phyloP scores from a whole-genome alignment of 2,797 vertebrate species.

The Danio aesculapii region DNA sequence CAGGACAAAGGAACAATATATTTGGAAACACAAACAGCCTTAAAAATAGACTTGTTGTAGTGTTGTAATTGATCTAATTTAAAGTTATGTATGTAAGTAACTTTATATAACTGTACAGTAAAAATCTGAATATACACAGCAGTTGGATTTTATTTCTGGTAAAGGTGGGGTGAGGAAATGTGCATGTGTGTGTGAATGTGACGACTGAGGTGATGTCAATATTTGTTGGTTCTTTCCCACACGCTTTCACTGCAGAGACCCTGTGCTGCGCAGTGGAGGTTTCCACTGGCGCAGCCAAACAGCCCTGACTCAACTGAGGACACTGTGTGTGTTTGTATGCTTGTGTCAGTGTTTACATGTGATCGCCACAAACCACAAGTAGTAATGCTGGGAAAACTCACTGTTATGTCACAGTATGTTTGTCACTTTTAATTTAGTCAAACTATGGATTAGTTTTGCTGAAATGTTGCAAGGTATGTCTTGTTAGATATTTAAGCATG shows the following conservation, averaged over 20 bases:
- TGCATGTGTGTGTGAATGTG: slow-evolving; percentile 24
- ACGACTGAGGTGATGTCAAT: slow-evolving; percentile 45
- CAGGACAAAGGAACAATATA: too few relatives aligned
- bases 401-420: slow-evolving; percentile 32
- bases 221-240: slow-evolving; percentile 54
- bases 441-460: neutral
- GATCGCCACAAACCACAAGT: slow-evolving; percentile 26
- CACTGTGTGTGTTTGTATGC: slow-evolving; percentile 49
- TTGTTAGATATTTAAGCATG: too few relatives aligned
- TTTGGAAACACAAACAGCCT: too few relatives aligned
- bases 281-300: slow-evolving; percentile 45
- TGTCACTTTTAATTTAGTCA: slow-evolving; percentile 22
- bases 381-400: slow-evolving; percentile 35
- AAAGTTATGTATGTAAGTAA: too few relatives aligned
- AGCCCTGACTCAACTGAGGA: slow-evolving; percentile 45
- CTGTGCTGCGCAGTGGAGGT: slow-evolving; percentile 35
- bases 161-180: neutral
- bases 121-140: slow-evolving; percentile 2
- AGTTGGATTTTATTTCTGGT: slow-evolving; percentile 22
- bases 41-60: too few relatives aligned
- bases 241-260: slow-evolving; percentile 44
- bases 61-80: too few relatives aligned
- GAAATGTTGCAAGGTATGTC: neutral
- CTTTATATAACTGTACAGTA: neutral
- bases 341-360: slow-evolving; percentile 39